Conservation (phyloP, 2,888 invertebrate genomes). For the Polyploca ridens region DNA sequence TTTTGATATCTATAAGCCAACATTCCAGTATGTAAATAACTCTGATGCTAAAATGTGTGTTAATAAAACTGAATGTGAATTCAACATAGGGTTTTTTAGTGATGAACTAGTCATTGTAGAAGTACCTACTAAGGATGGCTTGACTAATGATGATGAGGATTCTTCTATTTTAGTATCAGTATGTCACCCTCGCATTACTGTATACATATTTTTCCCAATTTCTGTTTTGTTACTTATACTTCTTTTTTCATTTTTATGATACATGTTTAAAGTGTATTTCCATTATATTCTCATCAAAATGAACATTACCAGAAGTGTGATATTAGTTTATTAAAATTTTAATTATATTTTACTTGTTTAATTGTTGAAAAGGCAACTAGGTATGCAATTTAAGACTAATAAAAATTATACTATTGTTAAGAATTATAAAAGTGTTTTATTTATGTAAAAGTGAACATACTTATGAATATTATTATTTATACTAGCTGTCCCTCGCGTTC, state of each 20-base stretch:
- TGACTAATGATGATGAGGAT: conserved; percentile 90
- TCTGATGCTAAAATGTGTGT: conserved; percentile 88
- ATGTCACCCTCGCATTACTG: conserved; percentile 91
- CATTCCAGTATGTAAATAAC: conserved; percentile 90
- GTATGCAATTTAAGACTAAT: conserved; percentile 9
- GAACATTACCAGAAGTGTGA: conserved; percentile 79
- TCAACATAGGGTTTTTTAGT: conserved; percentile 88
- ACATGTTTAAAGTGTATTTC: conserved; percentile 60
- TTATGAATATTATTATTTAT: too few species aligned
- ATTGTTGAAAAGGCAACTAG: conserved; percentile 19
- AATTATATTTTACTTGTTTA: conserved; percentile 30
- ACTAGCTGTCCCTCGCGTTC: too few species aligned
- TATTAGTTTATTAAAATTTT: conserved; percentile 74
- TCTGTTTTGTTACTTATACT: conserved; percentile 90
- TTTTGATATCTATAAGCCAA: conserved; percentile 93
- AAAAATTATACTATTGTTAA: background rate
- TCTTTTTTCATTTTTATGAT: conserved; percentile 92
- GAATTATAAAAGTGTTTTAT: background rate
- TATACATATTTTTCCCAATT: conserved; percentile 92
- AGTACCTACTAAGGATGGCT: conserved; percentile 92
- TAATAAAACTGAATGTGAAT: conserved; percentile 91
- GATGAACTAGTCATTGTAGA: conserved; percentile 93
- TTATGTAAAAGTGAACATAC: background rate
- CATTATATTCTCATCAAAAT: conserved; percentile 66
- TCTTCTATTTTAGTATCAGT: conserved; percentile 89